Conservation (phyloP, 1,140 invertebrate genomes). For the Bilobella aurantiaca region DNA sequence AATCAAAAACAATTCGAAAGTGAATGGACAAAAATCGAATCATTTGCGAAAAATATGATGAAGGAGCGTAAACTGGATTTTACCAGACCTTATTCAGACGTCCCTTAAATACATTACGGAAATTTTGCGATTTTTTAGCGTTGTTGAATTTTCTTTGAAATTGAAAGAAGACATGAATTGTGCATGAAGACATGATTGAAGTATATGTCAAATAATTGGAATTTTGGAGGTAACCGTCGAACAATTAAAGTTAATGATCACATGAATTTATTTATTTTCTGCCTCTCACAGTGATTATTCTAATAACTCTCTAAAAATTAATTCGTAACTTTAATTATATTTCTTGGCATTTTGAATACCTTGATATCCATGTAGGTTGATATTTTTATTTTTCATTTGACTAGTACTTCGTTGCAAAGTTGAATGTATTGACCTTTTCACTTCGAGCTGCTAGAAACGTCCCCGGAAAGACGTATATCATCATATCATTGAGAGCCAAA, state of each 20-base stretch:
- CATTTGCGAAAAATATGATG: neutral
- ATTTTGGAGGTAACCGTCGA: no score
- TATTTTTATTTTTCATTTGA: neutral
- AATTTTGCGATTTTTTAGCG: no score
- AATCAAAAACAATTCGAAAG: neutral
- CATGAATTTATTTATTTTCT: neutral
- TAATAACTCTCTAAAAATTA: neutral
- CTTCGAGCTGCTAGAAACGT: neutral
- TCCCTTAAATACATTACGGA: neutral
- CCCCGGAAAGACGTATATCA: neutral
- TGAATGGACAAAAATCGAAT: neutral
- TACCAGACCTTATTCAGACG: neutral
- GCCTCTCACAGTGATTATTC: neutral
- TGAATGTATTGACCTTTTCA: constrained; percentile 1
- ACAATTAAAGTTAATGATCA: no score
- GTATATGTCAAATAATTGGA: no score
- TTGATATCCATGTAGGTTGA: neutral
- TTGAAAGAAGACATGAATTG: no score
- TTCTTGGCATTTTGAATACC: neutral
- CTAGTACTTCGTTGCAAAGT: constrained; percentile 3
- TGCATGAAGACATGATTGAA: no score
- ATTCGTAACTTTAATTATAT: no score
- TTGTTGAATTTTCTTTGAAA: no score
- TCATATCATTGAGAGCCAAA: no score
- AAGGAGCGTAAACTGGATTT: neutral